These are phyloP conservation scores for Brachionus paranguensis DNA, from an alignment of 1,140 invertebrate genomes.

Conservation along the genomic window DNA sequence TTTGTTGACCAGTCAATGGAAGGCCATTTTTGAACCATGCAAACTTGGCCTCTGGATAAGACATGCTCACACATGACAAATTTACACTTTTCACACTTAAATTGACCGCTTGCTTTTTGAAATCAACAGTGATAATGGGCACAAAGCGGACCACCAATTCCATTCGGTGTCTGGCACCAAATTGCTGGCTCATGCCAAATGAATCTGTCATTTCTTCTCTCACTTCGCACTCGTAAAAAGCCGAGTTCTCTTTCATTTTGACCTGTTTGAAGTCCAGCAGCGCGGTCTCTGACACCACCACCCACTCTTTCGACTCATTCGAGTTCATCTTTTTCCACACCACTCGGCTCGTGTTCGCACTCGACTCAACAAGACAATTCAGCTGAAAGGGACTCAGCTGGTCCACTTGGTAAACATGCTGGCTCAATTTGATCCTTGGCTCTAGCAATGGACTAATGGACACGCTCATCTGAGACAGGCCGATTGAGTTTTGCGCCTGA, in stretches of 20 bases:
- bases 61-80: slow-evolving; percentile 11
- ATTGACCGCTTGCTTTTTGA: not conserved
- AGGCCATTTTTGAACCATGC: not conserved
- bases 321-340: not conserved
- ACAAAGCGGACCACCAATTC: not conserved
- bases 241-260: not conserved
- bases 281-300: not conserved
- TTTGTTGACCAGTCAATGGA: not conserved
- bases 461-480: not conserved
- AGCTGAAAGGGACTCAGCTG: not conserved
- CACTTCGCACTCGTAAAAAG: not conserved
- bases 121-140: not conserved
- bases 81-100: not conserved
- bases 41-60: slow-evolving; percentile 21
- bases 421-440: not conserved
- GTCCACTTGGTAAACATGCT: not conserved
- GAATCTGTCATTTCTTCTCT: not conserved
- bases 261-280: not conserved
- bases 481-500: not conserved
- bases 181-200: not conserved
- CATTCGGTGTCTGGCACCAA: not conserved
- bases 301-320: not conserved
- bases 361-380: slow-evolving; percentile 4
- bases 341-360: not conserved
- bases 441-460: not conserved